Percentiles rank a stretch among this genome's conserved stretches.
Conservation (phyloP, 2,888 invertebrate genomes). For the Nezara viridula region DNA sequence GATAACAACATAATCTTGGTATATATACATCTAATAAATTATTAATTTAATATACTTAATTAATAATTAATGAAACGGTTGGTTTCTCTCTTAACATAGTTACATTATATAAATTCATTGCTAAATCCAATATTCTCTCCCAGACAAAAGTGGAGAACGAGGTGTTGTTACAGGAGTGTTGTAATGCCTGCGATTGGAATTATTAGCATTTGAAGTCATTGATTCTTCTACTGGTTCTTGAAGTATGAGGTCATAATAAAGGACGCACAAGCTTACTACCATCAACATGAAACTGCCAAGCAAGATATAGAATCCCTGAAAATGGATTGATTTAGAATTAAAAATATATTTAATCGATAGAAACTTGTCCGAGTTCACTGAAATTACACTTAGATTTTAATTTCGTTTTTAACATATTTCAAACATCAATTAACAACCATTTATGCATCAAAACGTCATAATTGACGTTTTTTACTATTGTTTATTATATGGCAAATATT, state of each 20-base stretch:
- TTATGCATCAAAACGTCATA: no score
- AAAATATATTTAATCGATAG: background rate
- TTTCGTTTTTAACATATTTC: no score
- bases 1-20: background rate
- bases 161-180: slow-evolving; percentile 14
- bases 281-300: slow-evolving; percentile 3
- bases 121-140: slow-evolving; percentile 3
- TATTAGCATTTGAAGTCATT: background rate
- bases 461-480: no score
- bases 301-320: slow-evolving; percentile 34
- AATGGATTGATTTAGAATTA: background rate
- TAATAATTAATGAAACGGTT: no score
- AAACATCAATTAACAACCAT: no score
- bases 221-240: slow-evolving; percentile 26
- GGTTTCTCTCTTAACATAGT: background rate
- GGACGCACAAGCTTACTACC: slow-evolving; percentile 20
- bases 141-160: background rate
- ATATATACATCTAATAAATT: background rate
- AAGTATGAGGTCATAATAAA: slow-evolving; percentile 33
- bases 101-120: background rate
- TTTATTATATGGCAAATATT: no score
- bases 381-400: no score
- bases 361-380: no score
- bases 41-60: background rate
- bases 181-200: background rate